Evolutionary conservation across 2,797 vertebrate species (phyloP).

Genomic region (Caiman crocodilus): DNA sequence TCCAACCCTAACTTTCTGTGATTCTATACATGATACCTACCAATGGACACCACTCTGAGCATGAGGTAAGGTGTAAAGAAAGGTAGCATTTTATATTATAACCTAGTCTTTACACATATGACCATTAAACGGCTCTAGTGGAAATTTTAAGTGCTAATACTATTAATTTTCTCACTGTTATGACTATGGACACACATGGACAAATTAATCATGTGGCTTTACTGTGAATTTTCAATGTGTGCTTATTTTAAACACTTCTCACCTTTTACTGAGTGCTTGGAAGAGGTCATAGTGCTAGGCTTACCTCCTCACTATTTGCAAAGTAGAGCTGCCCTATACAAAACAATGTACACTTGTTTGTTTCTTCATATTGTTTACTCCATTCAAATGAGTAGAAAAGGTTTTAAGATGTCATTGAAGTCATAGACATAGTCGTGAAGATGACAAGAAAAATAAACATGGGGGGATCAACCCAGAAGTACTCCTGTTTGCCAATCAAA

Average conservation of each 20-base stretch:
- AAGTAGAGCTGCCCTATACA: not conserved
- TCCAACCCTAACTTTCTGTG: too few species aligned
- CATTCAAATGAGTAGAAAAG: not conserved
- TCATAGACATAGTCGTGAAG: not conserved
- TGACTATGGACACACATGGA: accelerated
- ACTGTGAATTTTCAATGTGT: not conserved
- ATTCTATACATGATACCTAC: not conserved
- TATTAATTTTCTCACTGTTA: not conserved
- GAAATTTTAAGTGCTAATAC: not conserved
- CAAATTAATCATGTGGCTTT: not conserved
- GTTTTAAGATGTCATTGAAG: not conserved
- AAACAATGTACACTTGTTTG: not conserved
- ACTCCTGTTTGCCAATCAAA: not conserved
- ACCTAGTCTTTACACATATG: not conserved
- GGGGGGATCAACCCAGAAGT: not conserved
- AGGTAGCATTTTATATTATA: not conserved
- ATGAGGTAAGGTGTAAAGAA: not conserved
- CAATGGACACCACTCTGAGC: not conserved
- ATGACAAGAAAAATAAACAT: not conserved
- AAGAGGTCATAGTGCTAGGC: not conserved
- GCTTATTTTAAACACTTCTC: not conserved
- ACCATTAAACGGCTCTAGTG: not conserved
- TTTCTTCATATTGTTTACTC: not conserved
- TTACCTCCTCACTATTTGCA: not conserved
- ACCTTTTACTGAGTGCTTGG: not conserved